Evolutionary conservation across 2,888 invertebrate genomes (phyloP), one percentile per base, ranked within the genome.

Genomic region (Leucophenga montana): DNA sequence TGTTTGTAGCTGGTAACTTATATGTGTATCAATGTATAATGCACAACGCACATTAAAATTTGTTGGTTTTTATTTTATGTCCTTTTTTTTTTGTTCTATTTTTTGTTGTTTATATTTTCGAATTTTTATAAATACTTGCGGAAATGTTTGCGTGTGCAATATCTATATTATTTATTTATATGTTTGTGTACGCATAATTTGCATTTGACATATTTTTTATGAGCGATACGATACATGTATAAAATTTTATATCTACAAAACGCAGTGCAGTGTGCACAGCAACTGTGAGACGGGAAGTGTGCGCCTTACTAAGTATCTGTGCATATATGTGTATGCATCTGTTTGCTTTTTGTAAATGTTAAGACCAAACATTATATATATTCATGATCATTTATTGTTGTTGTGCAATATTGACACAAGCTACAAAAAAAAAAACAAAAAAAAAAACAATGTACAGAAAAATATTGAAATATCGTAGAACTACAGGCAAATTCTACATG

Each of bases 191-290:
- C 76, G 73, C 73, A 75, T 84, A 77, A 83, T 83, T 83, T 78
- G 82, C 80, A 82, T 84, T 78, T 82, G 78, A 84, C 80, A 80
- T 77, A 82, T 84, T 84, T 39, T 80, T 83, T 80, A 83, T 78
- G 73, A 16, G 39, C 20, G 31, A 39, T 8, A 39, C 67, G 33
- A 33, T 8, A 39, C 59, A 57, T 31, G n/a, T 13, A 33, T 9
- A 78, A 74, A 74, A 71, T 57, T 68, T 39, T 61, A 67, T 66
- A 39, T 11, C 39, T 39, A 39, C 69, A 31, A 11, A 59, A 59
- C 2, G 4, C 59, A 33, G 3, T 50, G 50, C 50, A 50, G 50
- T 16, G 65, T 31, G 57, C 4, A 50, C n/a, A 50, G 50, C 2
- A 16, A 18, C 2, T 11, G 16, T 6, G 16, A 13, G 50, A n/a